A percentile compares a stretch with the other conserved stretches of the same genome.
Evolutionary conservation across 2,888 invertebrate species (phyloP).

Genomic region (Melanostoma mellinum): DNA sequence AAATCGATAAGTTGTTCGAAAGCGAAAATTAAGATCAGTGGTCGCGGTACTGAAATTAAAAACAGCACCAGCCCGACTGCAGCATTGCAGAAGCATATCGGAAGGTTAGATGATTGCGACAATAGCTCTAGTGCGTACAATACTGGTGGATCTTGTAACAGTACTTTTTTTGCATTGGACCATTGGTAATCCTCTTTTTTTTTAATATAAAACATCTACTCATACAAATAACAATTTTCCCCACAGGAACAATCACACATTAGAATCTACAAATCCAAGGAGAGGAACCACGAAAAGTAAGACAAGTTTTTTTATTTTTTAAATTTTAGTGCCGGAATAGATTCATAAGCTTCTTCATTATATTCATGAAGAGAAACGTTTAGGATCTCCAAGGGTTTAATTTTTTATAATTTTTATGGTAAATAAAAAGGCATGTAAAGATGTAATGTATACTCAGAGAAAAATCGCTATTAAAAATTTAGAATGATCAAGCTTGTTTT

Average conservation of each 20-base stretch:
- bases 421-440: too few species aligned
- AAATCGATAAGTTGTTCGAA: constrained; percentile 64
- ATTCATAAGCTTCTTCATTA: too few species aligned
- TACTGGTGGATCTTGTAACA: constrained; percentile 87
- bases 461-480: too few species aligned
- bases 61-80: not conserved
- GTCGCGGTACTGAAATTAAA: not conserved
- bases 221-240: too few species aligned
- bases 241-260: too few species aligned
- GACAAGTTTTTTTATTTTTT: not conserved
- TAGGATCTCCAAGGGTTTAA: too few species aligned
- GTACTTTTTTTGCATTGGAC: constrained; percentile 84
- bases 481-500: too few species aligned
- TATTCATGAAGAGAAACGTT: too few species aligned
- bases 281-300: constrained; percentile 16
- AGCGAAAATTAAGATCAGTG: not conserved
- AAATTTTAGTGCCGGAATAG: too few species aligned
- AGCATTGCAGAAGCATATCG: constrained; percentile 35
- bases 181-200: constrained; percentile 27
- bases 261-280: not conserved
- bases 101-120: constrained; percentile 83
- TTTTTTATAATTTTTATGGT: too few species aligned
- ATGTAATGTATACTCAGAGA: too few species aligned
- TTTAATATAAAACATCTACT: not conserved
- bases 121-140: constrained; percentile 87